Evolutionary conservation across 2,888 invertebrate species (phyloP), one percentile per base, ranked within the genome.

Genomic region (Drosophila subquinaria): DNA sequence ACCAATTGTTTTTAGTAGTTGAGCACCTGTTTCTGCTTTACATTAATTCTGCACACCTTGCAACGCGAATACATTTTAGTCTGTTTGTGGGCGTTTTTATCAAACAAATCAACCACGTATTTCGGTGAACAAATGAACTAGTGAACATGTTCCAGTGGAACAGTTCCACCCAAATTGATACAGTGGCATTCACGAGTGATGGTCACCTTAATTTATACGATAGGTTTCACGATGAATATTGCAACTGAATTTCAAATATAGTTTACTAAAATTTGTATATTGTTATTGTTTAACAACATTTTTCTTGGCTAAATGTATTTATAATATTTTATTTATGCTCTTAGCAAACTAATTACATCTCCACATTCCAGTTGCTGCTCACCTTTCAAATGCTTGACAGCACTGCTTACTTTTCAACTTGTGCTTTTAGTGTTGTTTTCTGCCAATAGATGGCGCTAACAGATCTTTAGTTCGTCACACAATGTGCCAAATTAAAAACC

Each of bases 51-150:
- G 51, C 20, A 42, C 51, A 57, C 59, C 48, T 47, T 63, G 36
- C 43, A 40, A 50, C 52, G 64, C 47, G 70, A 51, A 67, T 51
- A 63, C 81, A 81, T 81, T 67, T 69, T 78, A 51, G 9, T 15
- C 23, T n/a, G 8, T 27, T 43, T 27, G 45, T 53, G 62, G 66
- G 60, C 56, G 67, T 73, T 52, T 52, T 53, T 56, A 56, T 38
- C 30, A 79, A 68, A 68, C 68, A 75, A 75, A 69, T 57, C 10
- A 73, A 75, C 79, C 79, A 80, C 79, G 79, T 80, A 27, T 27
- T 27, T 27, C 27, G 27, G 27, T 27, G 5, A 5, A 1, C 27
- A 27, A 27, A 27, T 0, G 27, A 27, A 27, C 27, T 3, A 27
- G 27, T 6, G 40, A 59, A 33, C 33, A 61, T 47, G 8, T 27